Conservation (phyloP, 2,113 vertebrate species). For the Podilymbus podiceps region DNA sequence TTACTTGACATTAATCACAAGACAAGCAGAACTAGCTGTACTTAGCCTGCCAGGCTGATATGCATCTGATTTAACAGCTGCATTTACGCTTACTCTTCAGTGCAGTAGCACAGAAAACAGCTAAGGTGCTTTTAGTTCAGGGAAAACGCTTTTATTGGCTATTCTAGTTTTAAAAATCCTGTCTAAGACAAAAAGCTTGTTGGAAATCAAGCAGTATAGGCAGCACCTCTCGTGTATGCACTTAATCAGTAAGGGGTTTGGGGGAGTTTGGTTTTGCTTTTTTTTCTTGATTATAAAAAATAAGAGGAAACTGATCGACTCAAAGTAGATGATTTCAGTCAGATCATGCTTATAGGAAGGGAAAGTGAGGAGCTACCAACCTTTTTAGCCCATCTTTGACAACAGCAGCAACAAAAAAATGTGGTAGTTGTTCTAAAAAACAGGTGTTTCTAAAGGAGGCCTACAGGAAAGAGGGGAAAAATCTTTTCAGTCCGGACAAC, state of each 20-base stretch:
- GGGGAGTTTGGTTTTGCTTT: not conserved
- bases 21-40: slow-evolving; percentile 46
- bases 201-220: not conserved
- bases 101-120: not conserved
- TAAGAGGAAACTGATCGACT: not conserved
- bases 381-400: not conserved
- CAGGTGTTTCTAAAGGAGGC: too few species aligned
- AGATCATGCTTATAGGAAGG: not conserved
- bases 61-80: slow-evolving; percentile 1
- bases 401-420: too few species aligned
- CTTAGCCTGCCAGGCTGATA: slow-evolving; percentile 29
- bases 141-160: not conserved
- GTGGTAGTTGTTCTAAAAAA: not conserved
- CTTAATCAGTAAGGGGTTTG: not conserved
- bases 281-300: not conserved
- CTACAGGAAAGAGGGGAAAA: too few species aligned
- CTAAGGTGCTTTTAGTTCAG: not conserved
- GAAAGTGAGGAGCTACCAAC: not conserved
- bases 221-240: not conserved
- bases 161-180: not conserved
- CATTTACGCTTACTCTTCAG: not conserved
- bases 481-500: too few species aligned
- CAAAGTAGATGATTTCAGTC: not conserved
- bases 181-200: not conserved
- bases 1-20: not conserved